A percentile compares a stretch with the other conserved stretches of the same genome.
These are phyloP conservation scores for Spheniscus mendiculus DNA, from an alignment of 2,113 vertebrate genomes.

Conservation along the genomic window DNA sequence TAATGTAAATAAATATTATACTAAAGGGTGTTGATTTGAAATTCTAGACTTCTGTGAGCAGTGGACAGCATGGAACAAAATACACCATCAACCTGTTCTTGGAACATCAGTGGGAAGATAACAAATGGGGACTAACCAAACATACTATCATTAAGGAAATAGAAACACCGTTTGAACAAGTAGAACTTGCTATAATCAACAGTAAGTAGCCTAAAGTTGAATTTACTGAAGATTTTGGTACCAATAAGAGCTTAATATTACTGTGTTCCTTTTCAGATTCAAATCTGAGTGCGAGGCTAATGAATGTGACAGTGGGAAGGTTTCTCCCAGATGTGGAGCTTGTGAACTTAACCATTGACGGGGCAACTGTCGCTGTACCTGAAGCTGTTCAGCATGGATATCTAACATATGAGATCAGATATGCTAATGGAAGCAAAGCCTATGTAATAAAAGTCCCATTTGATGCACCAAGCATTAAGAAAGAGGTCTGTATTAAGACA, in stretches of 20 bases:
- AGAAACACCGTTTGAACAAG: slow-evolving; percentile 43
- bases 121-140: slow-evolving; percentile 49
- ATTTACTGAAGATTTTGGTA: background rate
- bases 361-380: slow-evolving; percentile 18
- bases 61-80: background rate
- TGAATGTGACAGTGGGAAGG: slow-evolving; percentile 72
- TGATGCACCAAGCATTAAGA: slow-evolving; percentile 46
- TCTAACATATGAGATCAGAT: slow-evolving; percentile 19
- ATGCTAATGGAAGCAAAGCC: slow-evolving; percentile 65
- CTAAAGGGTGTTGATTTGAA: background rate
- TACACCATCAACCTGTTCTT: slow-evolving; percentile 61
- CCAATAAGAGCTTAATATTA: background rate
- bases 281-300: slow-evolving; percentile 32
- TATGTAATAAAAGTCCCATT: slow-evolving; percentile 74
- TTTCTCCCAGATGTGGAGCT: slow-evolving; percentile 77
- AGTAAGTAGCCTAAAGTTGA: slow-evolving; percentile 10
- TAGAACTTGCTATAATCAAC: background rate
- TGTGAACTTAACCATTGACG: slow-evolving; percentile 69
- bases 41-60: slow-evolving; percentile 60
- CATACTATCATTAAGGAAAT: slow-evolving; percentile 56
- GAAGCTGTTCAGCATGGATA: slow-evolving; percentile 64
- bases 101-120: slow-evolving; percentile 67
- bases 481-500: slow-evolving; percentile 52
- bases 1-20: background rate
- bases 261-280: slow-evolving; percentile 35